Conservation (phyloP, 2,888 invertebrate genomes). For the Plagiodera versicolora region DNA sequence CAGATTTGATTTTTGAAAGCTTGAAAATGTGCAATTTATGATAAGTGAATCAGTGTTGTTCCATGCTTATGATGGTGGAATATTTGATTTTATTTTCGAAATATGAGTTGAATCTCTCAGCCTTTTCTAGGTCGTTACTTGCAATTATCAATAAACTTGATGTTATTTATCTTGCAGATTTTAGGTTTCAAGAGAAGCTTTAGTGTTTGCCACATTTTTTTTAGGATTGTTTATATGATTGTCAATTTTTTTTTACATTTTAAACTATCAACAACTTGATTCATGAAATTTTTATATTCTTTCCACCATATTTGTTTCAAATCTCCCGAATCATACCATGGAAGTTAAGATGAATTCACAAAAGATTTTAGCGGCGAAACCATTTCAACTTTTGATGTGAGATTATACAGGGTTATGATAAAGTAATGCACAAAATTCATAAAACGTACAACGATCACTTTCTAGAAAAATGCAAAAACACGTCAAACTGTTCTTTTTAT, state of each 20-base stretch:
- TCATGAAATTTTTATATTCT: background rate
- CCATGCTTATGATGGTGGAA: background rate
- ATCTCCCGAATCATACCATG: background rate
- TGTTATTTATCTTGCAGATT: background rate
- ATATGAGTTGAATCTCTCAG: background rate
- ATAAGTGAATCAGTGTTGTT: background rate
- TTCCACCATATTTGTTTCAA: background rate
- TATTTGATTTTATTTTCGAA: background rate
- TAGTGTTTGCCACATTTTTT: constrained; percentile 2
- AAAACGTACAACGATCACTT: no score
- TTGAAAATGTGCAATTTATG: background rate
- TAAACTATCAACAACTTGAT: background rate
- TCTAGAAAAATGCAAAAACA: no score
- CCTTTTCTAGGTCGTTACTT: background rate
- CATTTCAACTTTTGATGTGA: background rate
- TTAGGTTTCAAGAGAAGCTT: background rate
- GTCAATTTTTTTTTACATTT: background rate
- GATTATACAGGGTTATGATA: no score
- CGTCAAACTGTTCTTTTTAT: no score
- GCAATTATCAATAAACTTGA: background rate
- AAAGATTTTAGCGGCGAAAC: background rate
- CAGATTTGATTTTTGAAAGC: background rate
- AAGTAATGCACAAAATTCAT: no score
- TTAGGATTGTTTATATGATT: background rate
- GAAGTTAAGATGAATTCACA: background rate